A percentile compares a stretch with the other conserved stretches of the same genome.
Evolutionary conservation across 1,140 invertebrate species (phyloP).

Genomic region (Thaumetopoea pityocampa): DNA sequence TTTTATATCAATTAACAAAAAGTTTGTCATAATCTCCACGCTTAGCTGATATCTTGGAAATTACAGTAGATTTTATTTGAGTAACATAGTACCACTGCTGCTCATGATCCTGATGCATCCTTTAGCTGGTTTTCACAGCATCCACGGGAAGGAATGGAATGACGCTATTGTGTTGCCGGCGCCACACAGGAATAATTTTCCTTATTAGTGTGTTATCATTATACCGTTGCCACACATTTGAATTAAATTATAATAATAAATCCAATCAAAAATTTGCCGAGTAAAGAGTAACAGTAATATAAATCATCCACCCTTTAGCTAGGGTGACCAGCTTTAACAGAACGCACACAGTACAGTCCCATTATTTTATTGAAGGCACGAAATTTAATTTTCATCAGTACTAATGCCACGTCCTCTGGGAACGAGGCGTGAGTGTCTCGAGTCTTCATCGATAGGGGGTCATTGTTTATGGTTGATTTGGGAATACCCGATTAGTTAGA

Average conservation of each 20-base stretch:
- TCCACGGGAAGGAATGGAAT: no score
- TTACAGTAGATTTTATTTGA: no score
- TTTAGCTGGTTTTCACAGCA: no score
- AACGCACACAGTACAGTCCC: slow-evolving; percentile 33
- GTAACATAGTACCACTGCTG: no score
- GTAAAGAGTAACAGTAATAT: slow-evolving; percentile 6
- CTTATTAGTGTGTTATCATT: neutral
- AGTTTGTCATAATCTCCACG: no score
- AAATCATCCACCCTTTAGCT: slow-evolving; percentile 17
- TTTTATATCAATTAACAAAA: no score
- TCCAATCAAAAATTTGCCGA: slow-evolving; percentile 18
- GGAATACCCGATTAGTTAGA: no score
- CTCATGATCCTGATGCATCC: no score
- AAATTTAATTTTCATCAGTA: slow-evolving; percentile 34
- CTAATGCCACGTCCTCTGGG: slow-evolving; percentile 33
- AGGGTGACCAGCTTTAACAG: slow-evolving; percentile 23
- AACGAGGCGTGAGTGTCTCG: slow-evolving; percentile 23
- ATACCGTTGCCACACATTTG: slow-evolving; percentile 6
- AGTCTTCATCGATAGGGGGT: slow-evolving; percentile 7
- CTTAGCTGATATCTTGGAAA: no score
- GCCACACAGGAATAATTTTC: neutral
- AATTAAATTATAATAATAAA: slow-evolving; percentile 26
- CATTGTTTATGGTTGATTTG: slow-evolving; percentile 29
- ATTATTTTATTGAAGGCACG: slow-evolving; percentile 37
- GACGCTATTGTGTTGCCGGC: no score